Percentiles rank a stretch among this genome's conserved stretches.
Conservation (phyloP, 2,888 invertebrate genomes). For the Helobdella robusta region DNA sequence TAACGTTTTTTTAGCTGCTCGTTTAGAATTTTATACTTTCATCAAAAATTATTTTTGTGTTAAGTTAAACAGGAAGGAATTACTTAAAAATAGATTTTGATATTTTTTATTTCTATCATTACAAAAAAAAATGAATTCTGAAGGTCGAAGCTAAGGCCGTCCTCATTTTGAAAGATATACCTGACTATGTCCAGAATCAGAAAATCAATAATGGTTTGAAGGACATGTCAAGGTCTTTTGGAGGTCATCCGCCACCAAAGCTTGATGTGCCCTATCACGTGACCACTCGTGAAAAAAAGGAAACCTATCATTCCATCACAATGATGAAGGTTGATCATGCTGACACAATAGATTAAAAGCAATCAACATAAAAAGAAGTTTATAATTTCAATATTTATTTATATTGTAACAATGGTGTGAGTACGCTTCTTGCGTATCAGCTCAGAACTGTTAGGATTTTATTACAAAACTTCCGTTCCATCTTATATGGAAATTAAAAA, state of each 20-base stretch:
- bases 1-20: background rate
- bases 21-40: background rate
- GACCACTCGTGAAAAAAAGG: slow-evolving; percentile 75
- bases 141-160: slow-evolving; percentile 65
- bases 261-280: slow-evolving; percentile 71
- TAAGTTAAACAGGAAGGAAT: no score
- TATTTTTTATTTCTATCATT: no score
- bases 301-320: slow-evolving; percentile 80
- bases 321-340: slow-evolving; percentile 91
- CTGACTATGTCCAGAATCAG: slow-evolving; percentile 45
- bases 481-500: no score
- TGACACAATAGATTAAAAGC: no score
- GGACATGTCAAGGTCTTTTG: slow-evolving; percentile 54
- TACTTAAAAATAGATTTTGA: background rate
- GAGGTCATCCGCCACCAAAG: slow-evolving; percentile 59
- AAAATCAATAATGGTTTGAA: slow-evolving; percentile 42
- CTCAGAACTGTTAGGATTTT: no score
- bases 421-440: no score
- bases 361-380: no score
- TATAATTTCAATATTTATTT: no score
- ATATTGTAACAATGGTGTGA: no score
- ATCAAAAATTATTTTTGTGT: background rate
- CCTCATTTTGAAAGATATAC: slow-evolving; percentile 61
- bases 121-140: slow-evolving; percentile 34
- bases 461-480: no score